Conservation (phyloP, 2,888 invertebrate genomes). For the Tipula unca region DNA sequence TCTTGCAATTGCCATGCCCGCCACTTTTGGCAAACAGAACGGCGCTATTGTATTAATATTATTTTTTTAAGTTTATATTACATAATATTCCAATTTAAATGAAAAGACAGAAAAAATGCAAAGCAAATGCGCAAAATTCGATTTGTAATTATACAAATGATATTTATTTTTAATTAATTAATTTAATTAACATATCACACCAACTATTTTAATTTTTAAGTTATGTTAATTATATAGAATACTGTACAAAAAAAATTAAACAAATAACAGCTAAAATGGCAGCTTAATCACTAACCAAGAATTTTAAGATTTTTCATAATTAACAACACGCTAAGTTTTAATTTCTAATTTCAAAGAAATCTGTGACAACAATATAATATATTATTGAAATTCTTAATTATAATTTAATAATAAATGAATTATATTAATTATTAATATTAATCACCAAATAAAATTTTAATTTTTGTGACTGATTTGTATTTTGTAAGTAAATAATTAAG, state of each 20-base stretch:
- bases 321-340: neutral
- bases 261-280: neutral
- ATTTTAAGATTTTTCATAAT: neutral
- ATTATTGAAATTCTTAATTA: neutral
- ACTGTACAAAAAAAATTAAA: neutral
- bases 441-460: neutral
- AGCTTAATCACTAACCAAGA: neutral
- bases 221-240: neutral
- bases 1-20: neutral
- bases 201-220: neutral
- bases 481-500: slow-evolving; percentile 8
- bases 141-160: neutral
- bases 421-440: neutral
- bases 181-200: slow-evolving; percentile 8
- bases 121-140: neutral
- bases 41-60: neutral
- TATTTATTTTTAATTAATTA: neutral
- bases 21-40: neutral
- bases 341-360: neutral
- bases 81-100: neutral
- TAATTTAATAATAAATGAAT: neutral
- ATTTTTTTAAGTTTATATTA: neutral
- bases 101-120: neutral
- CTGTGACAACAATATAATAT: neutral
- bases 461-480: neutral